Evolutionary conservation across 2,888 invertebrate genomes (phyloP), one percentile per base, ranked within the genome.

Genomic region (Clunio marinus): DNA sequence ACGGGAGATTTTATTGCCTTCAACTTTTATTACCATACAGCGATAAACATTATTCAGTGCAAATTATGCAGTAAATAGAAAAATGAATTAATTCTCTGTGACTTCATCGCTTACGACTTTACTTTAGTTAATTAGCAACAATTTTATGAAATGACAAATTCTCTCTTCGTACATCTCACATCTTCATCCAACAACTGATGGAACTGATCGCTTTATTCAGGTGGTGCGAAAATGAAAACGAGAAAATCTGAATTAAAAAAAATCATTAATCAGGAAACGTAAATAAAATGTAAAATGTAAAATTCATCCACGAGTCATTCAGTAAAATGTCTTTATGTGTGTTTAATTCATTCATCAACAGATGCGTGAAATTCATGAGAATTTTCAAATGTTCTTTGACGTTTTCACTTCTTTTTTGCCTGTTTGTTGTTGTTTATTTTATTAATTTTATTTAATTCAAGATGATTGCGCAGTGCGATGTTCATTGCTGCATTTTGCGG

Each of bases 301-400:
- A 17, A 45, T 45, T 15, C 8, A n/a, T 45, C 25, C 27, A n/a
- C 25, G 15, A 63, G 45, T 66, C 66, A 55, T 55, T 66, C 66
- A 66, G 17, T 15, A 28, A 32, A 20, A 5, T 27, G 51, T 17
- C 25, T 15, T 20, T 20, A 35, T 17, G 17, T 20, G 24, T n/a
- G 20, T 59, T 24, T 32, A 8, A 59, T 63, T 66, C 66, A 66
- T 66, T 55, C 32, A 55, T 32, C 66, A 66, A 66, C 66, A 66
- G 51, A 66, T 66, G 66, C 66, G 66, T 66, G 55, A 66, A 66
- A 66, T 66, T 66, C 66, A 35, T 28, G 66, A 66, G 66, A 66
- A 66, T 55, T 51, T 32, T 46, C 22, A 63, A 63, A 63, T 66
- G 66, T 22, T 66, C 25, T 63, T 25, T 37, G 1, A 32, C 24